Evolutionary conservation across 2,113 vertebrate species (phyloP).

Genomic region (Gnathonemus echidnorhynchus): DNA sequence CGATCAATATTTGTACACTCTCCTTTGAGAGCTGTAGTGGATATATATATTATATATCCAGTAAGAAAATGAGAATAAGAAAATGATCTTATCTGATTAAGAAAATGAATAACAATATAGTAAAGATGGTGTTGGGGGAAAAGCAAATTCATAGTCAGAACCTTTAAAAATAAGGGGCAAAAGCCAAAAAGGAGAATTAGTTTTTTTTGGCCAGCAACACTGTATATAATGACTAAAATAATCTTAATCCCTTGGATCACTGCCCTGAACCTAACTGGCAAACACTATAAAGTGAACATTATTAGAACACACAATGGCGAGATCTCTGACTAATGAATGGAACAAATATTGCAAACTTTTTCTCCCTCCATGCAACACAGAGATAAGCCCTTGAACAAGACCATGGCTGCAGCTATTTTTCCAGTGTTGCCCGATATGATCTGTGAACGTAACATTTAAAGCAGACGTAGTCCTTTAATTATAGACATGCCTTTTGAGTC

Average conservation of each 20-base stretch:
- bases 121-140: background rate
- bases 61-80: background rate
- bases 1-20: background rate
- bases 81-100: constrained; percentile 8
- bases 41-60: background rate
- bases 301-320: background rate
- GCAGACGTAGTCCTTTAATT: constrained; percentile 24
- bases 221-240: background rate
- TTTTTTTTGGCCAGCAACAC: background rate
- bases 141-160: background rate
- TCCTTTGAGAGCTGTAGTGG: background rate
- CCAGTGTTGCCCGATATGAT: constrained; percentile 13
- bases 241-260: constrained; percentile 1
- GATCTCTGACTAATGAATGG: background rate
- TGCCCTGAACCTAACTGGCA: constrained; percentile 1
- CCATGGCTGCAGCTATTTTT: background rate
- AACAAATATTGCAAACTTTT: constrained; percentile 5
- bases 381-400: background rate
- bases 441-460: constrained; percentile 29
- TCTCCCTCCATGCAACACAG: background rate
- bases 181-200: background rate
- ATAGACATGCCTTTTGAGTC: constrained; percentile 18
- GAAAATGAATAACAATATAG: background rate
- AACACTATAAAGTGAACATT: constrained; percentile 10
- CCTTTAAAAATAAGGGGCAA: background rate